Evolutionary conservation across 2,888 invertebrate species (phyloP).

Genomic region (Hipparchia semele): DNA sequence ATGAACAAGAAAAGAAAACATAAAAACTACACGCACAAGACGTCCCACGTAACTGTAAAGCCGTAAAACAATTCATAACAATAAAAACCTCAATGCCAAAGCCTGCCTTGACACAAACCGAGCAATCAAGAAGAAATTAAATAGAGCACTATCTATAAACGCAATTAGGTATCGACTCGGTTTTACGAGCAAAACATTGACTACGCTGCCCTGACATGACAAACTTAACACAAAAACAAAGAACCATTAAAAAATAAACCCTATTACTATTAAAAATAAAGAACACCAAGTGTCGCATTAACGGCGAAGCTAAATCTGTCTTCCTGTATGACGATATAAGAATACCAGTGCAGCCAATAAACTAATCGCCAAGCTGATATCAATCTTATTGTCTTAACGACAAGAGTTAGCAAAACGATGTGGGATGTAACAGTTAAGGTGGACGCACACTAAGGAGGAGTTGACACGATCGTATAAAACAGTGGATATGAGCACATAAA

Average conservation of each 20-base stretch:
- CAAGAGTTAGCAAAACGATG: slow-evolving; percentile 25
- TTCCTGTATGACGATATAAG: slow-evolving; percentile 51
- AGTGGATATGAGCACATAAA: slow-evolving; percentile 80
- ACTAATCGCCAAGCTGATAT: slow-evolving; percentile 33
- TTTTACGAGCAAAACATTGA: slow-evolving; percentile 76
- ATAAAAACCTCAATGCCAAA: slow-evolving; percentile 71
- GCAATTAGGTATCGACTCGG: slow-evolving; percentile 64
- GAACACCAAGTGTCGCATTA: slow-evolving; percentile 38
- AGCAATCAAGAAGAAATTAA: slow-evolving; percentile 73
- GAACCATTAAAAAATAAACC: slow-evolving; percentile 32
- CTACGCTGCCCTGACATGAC: slow-evolving; percentile 49
- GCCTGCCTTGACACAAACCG: slow-evolving; percentile 53
- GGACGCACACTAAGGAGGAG: slow-evolving; percentile 63
- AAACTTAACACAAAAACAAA: neutral
- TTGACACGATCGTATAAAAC: slow-evolving; percentile 76
- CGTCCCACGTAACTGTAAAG: slow-evolving; percentile 22
- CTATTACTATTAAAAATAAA: slow-evolving; percentile 35
- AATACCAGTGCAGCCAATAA: slow-evolving; percentile 37
- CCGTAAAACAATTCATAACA: slow-evolving; percentile 73
- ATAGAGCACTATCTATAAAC: slow-evolving; percentile 71
- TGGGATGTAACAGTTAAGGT: slow-evolving; percentile 43
- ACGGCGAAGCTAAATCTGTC: slow-evolving; percentile 52
- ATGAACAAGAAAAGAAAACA: slow-evolving; percentile 23
- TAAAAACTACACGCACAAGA: slow-evolving; percentile 23
- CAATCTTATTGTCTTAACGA: slow-evolving; percentile 31